Conservation (phyloP, 2,113 vertebrate species). For the Lophura nycthemera region DNA sequence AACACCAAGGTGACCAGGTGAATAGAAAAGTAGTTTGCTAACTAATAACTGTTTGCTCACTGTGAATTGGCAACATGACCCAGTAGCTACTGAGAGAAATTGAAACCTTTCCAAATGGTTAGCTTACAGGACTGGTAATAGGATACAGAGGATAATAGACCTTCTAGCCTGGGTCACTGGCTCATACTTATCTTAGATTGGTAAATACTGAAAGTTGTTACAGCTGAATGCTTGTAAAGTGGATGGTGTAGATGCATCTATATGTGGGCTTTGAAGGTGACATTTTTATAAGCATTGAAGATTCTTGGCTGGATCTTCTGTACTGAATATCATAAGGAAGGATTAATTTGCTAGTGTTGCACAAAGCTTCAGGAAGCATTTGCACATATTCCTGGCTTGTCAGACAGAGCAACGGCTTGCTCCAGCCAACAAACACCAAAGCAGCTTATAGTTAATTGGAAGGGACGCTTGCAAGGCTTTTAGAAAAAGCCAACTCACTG, state of each 20-base stretch:
- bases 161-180: not conserved
- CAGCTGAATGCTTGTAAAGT: not conserved
- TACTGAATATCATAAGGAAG: not conserved
- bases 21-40: not conserved
- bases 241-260: not conserved
- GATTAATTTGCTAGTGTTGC: not conserved
- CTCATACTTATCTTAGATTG: slow-evolving; percentile 15
- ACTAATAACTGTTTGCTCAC: not conserved
- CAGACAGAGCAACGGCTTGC: not conserved
- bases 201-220: slow-evolving; percentile 21
- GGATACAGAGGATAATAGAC: slow-evolving; percentile 3
- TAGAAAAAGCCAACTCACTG: not conserved
- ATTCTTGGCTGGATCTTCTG: not conserved
- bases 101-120: slow-evolving; percentile 1
- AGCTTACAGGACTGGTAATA: slow-evolving; percentile 30
- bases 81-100: not conserved
- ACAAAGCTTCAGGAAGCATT: not conserved
- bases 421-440: not conserved
- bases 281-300: not conserved
- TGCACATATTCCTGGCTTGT: not conserved
- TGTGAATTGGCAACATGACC: not conserved
- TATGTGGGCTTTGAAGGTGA: rapidly evolving
- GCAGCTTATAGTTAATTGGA: not conserved
- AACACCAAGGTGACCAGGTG: slow-evolving; percentile 93
- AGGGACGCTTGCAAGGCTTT: not conserved